These are phyloP conservation scores for Clarias pachynema DNA, from an alignment of 2,797 vertebrate species.

Conservation along the genomic window DNA sequence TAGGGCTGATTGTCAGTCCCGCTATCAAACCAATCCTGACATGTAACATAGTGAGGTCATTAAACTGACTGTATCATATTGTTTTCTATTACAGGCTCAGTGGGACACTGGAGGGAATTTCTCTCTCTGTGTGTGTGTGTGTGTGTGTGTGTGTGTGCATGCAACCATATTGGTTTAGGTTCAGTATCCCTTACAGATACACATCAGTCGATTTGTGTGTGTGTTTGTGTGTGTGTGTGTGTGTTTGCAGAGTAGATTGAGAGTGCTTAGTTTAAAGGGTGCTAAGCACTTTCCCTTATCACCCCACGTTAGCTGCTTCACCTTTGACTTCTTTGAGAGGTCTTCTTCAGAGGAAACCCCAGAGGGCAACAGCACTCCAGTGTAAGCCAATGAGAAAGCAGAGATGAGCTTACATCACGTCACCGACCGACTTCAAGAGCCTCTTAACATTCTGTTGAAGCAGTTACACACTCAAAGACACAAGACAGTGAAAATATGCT, in stretches of 20 bases:
- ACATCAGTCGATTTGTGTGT: constrained; percentile 41
- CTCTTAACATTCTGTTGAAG: constrained; percentile 20
- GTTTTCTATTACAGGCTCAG: constrained; percentile 61
- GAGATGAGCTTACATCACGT: constrained; percentile 37
- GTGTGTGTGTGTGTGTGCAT: constrained; percentile 27
- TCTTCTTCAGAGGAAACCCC: constrained; percentile 48
- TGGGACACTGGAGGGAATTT: constrained; percentile 36
- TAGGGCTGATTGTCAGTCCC: constrained; percentile 44
- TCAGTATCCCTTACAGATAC: constrained; percentile 40
- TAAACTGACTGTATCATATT: constrained; percentile 61
- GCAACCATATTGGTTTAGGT: constrained; percentile 35
- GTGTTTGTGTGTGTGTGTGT: constrained; percentile 44
- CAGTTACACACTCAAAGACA: constrained; percentile 17
- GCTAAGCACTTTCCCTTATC: constrained; percentile 67
- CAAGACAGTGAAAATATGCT: neutral
- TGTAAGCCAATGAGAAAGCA: constrained; percentile 25
- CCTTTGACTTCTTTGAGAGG: constrained; percentile 61
- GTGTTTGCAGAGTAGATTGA: constrained; percentile 41
- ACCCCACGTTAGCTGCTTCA: constrained; percentile 58
- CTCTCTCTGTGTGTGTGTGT: neutral
- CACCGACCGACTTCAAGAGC: constrained; percentile 37
- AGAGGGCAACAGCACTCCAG: constrained; percentile 41
- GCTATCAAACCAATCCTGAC: constrained; percentile 60
- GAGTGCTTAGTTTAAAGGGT: constrained; percentile 56
- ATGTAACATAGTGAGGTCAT: constrained; percentile 62